phyloP scores from a whole-genome alignment of 2,797 vertebrate species.

The Epinephelus awoara region DNA sequence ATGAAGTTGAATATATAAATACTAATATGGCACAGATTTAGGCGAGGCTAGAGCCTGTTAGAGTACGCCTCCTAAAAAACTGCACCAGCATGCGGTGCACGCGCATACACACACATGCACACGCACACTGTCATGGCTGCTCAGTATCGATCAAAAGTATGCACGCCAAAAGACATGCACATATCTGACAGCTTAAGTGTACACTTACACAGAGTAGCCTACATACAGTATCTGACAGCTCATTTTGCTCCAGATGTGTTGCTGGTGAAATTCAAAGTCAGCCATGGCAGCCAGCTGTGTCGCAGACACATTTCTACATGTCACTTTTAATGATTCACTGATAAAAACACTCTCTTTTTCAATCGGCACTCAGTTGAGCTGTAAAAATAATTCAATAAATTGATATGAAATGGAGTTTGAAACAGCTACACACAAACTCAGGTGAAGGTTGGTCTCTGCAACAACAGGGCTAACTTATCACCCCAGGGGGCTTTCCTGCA shows the following conservation, averaged over 20 bases:
- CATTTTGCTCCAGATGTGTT: constrained; percentile 62
- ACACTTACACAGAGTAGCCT: constrained; percentile 30
- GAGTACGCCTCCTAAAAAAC: constrained; percentile 38
- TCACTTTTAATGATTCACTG: constrained; percentile 68
- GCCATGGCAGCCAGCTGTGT: constrained; percentile 49
- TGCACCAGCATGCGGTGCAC: neutral
- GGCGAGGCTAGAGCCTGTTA: constrained; percentile 56
- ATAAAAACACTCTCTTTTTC: constrained; percentile 48
- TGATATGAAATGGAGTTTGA: neutral
- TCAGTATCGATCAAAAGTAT: constrained; percentile 54
- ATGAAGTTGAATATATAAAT: constrained; percentile 81
- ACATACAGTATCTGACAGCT: constrained; percentile 53
- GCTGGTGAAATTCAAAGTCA: constrained; percentile 54
- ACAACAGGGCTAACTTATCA: constrained; percentile 31
- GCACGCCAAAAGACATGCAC: constrained; percentile 27
- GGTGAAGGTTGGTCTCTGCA: constrained; percentile 8
- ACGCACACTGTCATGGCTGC: constrained; percentile 3
- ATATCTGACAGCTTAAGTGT: constrained; percentile 60
- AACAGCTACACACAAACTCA: constrained; percentile 7
- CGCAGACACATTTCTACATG: constrained; percentile 56
- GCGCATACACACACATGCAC: neutral
- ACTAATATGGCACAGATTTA: constrained; percentile 78
- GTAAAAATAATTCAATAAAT: constrained; percentile 21
- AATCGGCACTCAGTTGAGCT: constrained; percentile 11
- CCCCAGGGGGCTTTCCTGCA: constrained; percentile 11